Evolutionary conservation across 2,113 vertebrate genomes (phyloP).

Genomic region (Sinocyclocheilus grahami): DNA sequence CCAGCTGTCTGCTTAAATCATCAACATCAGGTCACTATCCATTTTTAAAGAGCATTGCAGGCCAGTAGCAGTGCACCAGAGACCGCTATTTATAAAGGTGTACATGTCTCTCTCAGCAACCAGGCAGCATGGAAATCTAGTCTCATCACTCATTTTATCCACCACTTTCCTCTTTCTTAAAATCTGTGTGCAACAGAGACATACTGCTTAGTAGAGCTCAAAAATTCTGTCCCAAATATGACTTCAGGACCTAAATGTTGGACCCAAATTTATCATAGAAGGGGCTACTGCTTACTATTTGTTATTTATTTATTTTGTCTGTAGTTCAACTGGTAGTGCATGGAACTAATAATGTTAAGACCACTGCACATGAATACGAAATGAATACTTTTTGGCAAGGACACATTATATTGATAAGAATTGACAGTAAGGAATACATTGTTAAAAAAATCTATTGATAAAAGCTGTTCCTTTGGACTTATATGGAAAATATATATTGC

Average conservation of each 20-base stretch:
- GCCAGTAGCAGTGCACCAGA: constrained; percentile 17
- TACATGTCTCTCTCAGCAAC: background rate
- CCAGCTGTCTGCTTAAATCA: constrained; percentile 59
- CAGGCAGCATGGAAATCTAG: background rate
- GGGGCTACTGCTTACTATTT: background rate
- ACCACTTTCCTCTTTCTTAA: background rate
- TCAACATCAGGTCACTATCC: constrained; percentile 60
- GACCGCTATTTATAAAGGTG: constrained; percentile 50
- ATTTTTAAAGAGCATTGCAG: constrained; percentile 66
- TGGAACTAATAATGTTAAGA: background rate
- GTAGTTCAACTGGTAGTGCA: background rate
- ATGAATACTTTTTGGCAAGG: too few relatives aligned
- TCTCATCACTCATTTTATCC: background rate
- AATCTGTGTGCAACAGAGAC: background rate
- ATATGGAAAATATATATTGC: too few relatives aligned
- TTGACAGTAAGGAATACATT: too few relatives aligned
- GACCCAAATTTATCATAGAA: background rate
- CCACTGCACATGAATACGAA: background rate
- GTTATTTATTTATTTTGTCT: background rate
- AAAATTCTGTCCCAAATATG: background rate
- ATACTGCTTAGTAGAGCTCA: background rate
- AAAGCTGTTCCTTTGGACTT: too few relatives aligned
- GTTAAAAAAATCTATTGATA: too few relatives aligned
- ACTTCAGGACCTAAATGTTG: background rate
- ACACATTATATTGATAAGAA: too few relatives aligned